These are phyloP conservation scores for Nymphalis io DNA, from an alignment of 1,140 invertebrate species.

Conservation along the genomic window DNA sequence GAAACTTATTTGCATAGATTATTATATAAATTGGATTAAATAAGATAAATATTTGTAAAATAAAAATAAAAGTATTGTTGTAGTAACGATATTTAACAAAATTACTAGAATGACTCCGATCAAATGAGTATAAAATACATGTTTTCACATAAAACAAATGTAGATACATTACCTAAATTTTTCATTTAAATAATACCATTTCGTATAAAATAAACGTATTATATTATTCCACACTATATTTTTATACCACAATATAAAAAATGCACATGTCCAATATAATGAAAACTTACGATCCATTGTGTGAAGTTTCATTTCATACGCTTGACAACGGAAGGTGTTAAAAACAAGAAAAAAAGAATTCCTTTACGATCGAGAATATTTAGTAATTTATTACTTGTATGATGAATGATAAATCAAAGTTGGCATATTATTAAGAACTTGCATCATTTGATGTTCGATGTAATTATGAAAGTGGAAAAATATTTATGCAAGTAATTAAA, in stretches of 20 bases:
- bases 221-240: background rate
- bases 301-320: slow-evolving; percentile 14
- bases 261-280: slow-evolving; percentile 26
- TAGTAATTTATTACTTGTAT: slow-evolving; percentile 23
- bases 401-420: slow-evolving; percentile 29
- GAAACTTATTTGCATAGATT: slow-evolving; percentile 1
- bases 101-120: too few species aligned
- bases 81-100: too few species aligned
- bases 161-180: too few species aligned
- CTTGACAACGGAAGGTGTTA: slow-evolving; percentile 6
- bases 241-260: background rate
- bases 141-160: too few species aligned
- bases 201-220: background rate
- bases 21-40: background rate
- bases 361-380: slow-evolving; percentile 26
- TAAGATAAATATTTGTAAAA: too few species aligned
- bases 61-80: too few species aligned
- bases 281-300: slow-evolving; percentile 39
- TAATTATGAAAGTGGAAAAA: slow-evolving; percentile 8
- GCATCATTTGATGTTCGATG: background rate
- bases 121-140: too few species aligned
- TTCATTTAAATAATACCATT: too few species aligned
- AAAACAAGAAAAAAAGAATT: slow-evolving; percentile 17
- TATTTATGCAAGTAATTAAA: background rate
- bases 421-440: slow-evolving; percentile 17